These are phyloP conservation scores for Zoanthus gigantus DNA, from an alignment of 92 coral and sea anemone species.

Conservation along the genomic window DNA sequence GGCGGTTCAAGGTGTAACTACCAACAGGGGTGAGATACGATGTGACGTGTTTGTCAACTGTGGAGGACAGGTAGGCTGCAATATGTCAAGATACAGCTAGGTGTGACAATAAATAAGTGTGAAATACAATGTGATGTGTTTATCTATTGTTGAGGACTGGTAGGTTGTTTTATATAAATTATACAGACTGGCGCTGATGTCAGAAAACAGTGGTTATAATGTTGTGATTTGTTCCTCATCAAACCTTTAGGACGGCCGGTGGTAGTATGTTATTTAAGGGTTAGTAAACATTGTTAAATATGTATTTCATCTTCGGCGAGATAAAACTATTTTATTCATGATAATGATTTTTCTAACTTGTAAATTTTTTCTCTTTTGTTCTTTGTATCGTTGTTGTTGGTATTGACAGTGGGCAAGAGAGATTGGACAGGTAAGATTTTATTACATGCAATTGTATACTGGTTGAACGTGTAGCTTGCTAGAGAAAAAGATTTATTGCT, in stretches of 20 bases:
- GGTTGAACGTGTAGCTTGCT: background rate
- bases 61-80: slow-evolving; percentile 72
- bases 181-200: no score
- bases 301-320: no score
- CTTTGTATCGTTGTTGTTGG: background rate
- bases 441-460: background rate
- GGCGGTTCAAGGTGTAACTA: slow-evolving; percentile 68
- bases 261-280: no score
- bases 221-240: no score
- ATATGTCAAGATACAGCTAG: no score
- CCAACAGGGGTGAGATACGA: slow-evolving; percentile 73
- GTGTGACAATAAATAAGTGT: background rate
- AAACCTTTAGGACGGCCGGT: no score
- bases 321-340: background rate
- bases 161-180: no score
- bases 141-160: background rate
- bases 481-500: no score
- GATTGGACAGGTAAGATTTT: slow-evolving; percentile 71
- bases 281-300: no score
- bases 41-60: slow-evolving; percentile 88
- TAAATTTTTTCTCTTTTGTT: slow-evolving; percentile 9
- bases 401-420: slow-evolving; percentile 77
- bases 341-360: background rate
- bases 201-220: no score
- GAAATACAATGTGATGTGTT: background rate